Evolutionary conservation across 2,113 vertebrate species (phyloP).

Genomic region (Nannobrachium achirus): DNA sequence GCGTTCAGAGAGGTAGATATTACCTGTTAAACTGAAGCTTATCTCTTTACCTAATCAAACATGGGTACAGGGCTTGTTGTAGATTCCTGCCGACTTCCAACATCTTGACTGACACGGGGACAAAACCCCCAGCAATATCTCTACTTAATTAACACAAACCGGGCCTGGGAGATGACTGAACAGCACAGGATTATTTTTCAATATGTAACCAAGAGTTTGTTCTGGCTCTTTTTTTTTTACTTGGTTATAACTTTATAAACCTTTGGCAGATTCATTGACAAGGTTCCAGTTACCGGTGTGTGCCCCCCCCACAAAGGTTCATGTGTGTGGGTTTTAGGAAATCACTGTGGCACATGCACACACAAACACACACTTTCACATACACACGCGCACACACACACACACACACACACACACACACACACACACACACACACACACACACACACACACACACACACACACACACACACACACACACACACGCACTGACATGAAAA

Average conservation of each 20-base stretch:
- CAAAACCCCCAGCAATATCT: constrained; percentile 73
- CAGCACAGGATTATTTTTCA: constrained; percentile 77
- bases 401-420: no score
- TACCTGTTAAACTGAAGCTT: constrained; percentile 65
- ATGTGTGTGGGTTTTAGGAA: constrained; percentile 48
- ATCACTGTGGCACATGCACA: constrained; percentile 38
- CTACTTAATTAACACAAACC: constrained; percentile 81
- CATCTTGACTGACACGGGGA: constrained; percentile 78
- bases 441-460: constrained; percentile 9
- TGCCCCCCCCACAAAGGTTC: constrained; percentile 55
- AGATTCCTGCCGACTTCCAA: constrained; percentile 72
- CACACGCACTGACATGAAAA: constrained; percentile 13
- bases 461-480: constrained; percentile 33
- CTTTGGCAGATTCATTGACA: constrained; percentile 75
- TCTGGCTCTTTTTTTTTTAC: constrained; percentile 52
- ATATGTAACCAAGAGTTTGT: constrained; percentile 68
- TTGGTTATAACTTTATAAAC: constrained; percentile 74
- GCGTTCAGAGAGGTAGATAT: constrained; percentile 60
- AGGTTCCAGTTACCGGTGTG: constrained; percentile 55
- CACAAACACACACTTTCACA: no score
- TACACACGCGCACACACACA: no score
- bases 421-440: no score
- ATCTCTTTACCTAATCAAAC: constrained; percentile 70
- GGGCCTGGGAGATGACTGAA: constrained; percentile 74
- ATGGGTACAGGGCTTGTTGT: constrained; percentile 58